Percentiles rank a stretch among this genome's conserved stretches.
Evolutionary conservation across 2,113 vertebrate genomes (phyloP).

Genomic region (Barbus barbus): DNA sequence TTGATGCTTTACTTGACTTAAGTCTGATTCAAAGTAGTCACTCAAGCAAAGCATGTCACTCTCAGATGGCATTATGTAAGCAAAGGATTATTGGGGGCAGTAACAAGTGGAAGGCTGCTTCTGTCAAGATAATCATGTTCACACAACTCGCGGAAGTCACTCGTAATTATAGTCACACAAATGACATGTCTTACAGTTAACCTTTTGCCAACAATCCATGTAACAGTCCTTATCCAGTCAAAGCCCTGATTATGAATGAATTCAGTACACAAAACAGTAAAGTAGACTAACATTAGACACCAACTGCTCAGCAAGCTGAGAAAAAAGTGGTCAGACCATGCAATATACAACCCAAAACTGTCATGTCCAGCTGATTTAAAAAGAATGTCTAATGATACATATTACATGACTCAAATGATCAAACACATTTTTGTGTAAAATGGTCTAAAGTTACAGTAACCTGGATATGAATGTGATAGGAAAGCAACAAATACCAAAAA

Average conservation of each 20-base stretch:
- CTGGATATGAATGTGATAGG: constrained; percentile 39
- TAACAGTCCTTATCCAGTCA: constrained; percentile 31
- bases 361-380: constrained; percentile 23
- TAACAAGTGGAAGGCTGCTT: not conserved
- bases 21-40: constrained; percentile 12
- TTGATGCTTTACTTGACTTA: constrained; percentile 23
- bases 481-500: constrained; percentile 27
- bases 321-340: constrained; percentile 13
- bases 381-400: constrained; percentile 9
- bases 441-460: constrained; percentile 37
- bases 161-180: not conserved
- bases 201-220: constrained; percentile 27
- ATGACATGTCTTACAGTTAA: not conserved
- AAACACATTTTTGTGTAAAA: constrained; percentile 38
- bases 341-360: constrained; percentile 20
- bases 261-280: constrained; percentile 36
- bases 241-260: constrained; percentile 40
- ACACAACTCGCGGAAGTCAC: not conserved
- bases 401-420: constrained; percentile 41
- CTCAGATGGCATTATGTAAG: not conserved
- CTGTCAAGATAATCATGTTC: not conserved
- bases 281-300: too few relatives aligned
- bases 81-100: not conserved
- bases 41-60: constrained; percentile 11
- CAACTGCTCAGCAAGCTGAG: constrained; percentile 19